Percentiles rank a stretch among this genome's conserved stretches.
Conservation (phyloP, 2,797 vertebrate genomes). For the Lacerta viridis region DNA sequence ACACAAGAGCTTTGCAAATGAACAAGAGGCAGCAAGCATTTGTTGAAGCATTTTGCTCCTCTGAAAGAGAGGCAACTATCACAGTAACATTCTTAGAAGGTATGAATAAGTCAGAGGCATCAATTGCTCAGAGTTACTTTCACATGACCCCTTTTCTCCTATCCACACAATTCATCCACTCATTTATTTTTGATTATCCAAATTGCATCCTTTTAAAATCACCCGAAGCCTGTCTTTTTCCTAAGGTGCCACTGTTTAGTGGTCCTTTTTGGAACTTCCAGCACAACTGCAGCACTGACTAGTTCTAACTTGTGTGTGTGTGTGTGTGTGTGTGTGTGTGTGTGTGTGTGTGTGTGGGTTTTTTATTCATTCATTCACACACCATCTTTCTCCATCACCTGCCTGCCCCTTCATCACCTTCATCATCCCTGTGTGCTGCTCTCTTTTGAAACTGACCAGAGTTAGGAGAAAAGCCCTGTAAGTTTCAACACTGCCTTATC, state of each 20-base stretch:
- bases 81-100: not conserved
- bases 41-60: not conserved
- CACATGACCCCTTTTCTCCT: not conserved
- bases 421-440: not conserved
- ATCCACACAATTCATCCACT: not conserved
- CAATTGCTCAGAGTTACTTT: not conserved
- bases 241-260: not conserved
- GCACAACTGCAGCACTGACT: not conserved
- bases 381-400: not conserved
- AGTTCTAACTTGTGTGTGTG: not conserved
- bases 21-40: not conserved
- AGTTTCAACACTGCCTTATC: not conserved
- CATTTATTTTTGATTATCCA: not conserved
- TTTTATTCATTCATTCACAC: no score
- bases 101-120: not conserved
- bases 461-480: not conserved
- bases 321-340: not conserved
- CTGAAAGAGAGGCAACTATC: not conserved
- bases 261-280: not conserved
- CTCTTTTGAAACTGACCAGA: not conserved
- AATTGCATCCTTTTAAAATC: not conserved
- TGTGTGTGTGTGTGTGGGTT: not conserved
- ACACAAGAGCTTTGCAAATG: conserved; percentile 10
- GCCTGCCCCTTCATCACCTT: not conserved
- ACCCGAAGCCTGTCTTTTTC: not conserved